Conservation (phyloP, 2,113 vertebrate genomes). For the Lycocorax pyrrhopterus region DNA sequence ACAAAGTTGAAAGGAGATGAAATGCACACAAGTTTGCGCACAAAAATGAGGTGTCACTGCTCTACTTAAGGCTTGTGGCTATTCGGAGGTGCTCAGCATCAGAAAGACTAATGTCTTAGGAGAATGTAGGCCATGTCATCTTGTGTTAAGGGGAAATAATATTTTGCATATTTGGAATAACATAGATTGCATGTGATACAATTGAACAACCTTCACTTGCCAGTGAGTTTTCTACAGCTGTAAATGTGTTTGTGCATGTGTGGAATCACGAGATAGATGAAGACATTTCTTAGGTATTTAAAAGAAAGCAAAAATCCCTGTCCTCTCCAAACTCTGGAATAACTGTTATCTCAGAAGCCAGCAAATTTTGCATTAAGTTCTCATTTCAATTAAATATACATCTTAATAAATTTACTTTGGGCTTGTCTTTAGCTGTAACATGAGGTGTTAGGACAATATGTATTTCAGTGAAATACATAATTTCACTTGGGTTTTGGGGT, state of each 20-base stretch:
- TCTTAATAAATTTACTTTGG: conserved; percentile 12
- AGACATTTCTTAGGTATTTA: background rate
- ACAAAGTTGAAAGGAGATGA: background rate
- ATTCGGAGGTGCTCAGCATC: background rate
- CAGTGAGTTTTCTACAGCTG: background rate
- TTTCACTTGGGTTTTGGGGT: background rate
- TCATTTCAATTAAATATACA: background rate
- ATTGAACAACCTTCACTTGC: background rate
- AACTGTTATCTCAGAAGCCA: background rate
- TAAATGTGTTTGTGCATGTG: background rate
- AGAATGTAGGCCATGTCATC: background rate
- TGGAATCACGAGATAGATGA: background rate
- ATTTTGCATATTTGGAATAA: background rate
- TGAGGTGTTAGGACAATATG: background rate
- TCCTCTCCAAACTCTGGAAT: background rate
- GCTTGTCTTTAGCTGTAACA: background rate
- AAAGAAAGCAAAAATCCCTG: background rate
- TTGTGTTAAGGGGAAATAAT: background rate
- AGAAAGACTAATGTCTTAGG: background rate
- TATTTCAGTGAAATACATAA: background rate
- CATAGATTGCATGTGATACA: background rate
- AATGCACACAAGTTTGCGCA: accelerated
- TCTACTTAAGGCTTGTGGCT: background rate
- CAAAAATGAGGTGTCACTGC: background rate
- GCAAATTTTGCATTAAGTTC: background rate